phyloP scores from a whole-genome alignment of 2,888 invertebrate species.

The Hypolimnas misippus region DNA sequence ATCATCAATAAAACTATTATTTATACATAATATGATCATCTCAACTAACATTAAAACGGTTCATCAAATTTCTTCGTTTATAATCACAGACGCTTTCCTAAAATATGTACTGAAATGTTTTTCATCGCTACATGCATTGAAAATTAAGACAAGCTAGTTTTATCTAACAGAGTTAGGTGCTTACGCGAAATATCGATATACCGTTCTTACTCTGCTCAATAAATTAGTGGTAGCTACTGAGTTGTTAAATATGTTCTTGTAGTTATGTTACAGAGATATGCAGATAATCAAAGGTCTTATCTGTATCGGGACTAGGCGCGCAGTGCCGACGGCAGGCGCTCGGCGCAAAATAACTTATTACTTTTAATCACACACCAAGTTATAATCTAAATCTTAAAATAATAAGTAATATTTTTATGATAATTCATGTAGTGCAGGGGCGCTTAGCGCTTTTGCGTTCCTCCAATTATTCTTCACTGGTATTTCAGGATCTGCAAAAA shows the following conservation, averaged over 20 bases:
- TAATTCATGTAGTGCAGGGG: slow-evolving; percentile 66
- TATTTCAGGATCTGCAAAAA: slow-evolving; percentile 74
- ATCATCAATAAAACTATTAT: slow-evolving; percentile 54
- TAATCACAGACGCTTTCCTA: slow-evolving; percentile 84
- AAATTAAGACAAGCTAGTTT: slow-evolving; percentile 67
- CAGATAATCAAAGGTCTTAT: slow-evolving; percentile 79
- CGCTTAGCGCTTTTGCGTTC: slow-evolving; percentile 61
- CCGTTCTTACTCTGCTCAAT: slow-evolving; percentile 65
- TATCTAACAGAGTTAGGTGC: slow-evolving; percentile 55
- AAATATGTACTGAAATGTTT: slow-evolving; percentile 72
- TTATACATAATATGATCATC: slow-evolving; percentile 66
- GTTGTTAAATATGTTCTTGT: slow-evolving; percentile 65
- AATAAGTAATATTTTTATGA: slow-evolving; percentile 76
- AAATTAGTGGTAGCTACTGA: slow-evolving; percentile 79
- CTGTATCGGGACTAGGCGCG: slow-evolving; percentile 82
- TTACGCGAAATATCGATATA: slow-evolving; percentile 67
- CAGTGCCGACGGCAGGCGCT: slow-evolving; percentile 73
- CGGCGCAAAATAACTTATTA: slow-evolving; percentile 77
- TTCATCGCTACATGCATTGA: slow-evolving; percentile 68
- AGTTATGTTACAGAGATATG: slow-evolving; percentile 72
- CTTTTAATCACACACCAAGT: slow-evolving; percentile 80
- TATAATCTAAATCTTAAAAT: slow-evolving; percentile 77
- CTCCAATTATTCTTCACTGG: slow-evolving; percentile 59
- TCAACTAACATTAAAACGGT: slow-evolving; percentile 72
- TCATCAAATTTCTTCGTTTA: slow-evolving; percentile 81